phyloP scores from a whole-genome alignment of 1,140 invertebrate genomes.

The Ostrea edulis region DNA sequence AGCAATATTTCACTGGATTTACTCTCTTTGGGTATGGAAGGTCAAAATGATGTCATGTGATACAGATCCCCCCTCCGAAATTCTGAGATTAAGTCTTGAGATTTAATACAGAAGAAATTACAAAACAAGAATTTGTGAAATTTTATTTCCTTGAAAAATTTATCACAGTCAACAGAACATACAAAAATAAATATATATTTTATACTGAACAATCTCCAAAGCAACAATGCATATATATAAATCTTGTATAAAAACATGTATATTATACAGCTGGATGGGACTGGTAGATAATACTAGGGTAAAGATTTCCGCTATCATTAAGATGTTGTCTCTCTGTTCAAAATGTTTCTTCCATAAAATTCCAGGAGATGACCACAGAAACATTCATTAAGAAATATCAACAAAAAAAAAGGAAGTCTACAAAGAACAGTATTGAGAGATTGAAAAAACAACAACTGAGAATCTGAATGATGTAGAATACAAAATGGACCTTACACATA shows the following conservation, averaged over 20 bases:
- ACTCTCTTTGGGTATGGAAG: no score
- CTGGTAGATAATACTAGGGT: neutral
- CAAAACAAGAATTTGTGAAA: neutral
- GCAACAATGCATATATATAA: neutral
- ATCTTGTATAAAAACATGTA: neutral
- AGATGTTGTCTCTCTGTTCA: neutral
- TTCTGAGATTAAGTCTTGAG: no score
- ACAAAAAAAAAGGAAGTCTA: neutral
- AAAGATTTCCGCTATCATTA: neutral
- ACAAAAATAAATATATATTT: slow-evolving; percentile 34
- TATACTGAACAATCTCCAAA: slow-evolving; percentile 29
- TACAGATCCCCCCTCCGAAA: no score
- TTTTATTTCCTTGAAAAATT: slow-evolving; percentile 10
- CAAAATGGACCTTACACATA: neutral
- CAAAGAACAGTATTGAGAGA: neutral
- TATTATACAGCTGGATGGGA: neutral
- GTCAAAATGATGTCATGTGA: no score
- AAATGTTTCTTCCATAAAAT: neutral
- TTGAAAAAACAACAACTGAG: neutral
- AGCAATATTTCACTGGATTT: no score
- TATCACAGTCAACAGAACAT: slow-evolving; percentile 35
- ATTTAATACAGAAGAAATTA: no score
- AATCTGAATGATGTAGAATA: neutral
- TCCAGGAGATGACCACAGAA: neutral
- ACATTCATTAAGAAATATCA: neutral